Base-by-base conservation (phyloP, 2,113 vertebrate genomes). In the Ammodytes marinus region DNA sequence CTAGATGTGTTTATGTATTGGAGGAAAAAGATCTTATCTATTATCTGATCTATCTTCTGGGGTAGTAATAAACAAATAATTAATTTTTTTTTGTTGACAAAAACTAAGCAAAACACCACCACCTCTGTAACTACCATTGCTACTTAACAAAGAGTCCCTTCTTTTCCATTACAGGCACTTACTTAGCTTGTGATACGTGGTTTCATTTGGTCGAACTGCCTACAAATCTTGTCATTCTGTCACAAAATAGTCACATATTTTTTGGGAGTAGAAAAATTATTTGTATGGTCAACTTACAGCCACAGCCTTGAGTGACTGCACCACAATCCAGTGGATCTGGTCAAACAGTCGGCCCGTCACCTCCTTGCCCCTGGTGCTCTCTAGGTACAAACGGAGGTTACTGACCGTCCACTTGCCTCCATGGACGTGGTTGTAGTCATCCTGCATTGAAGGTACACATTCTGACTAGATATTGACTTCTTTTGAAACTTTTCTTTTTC, bases 361-460 rank as follows among this genome's bases (percentile, higher is more conserved):
- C 72, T 98, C 97, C 86, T 94, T 96, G 61, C 98, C 98, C 19
- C 97, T 95, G 39, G 98, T 99, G 95, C 98, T 99, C 94, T 99
- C 98, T 82, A 99, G 93, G 89, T 99, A 99, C 52, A 99, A 93
- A 8, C 97, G 96, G 73, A 99, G 93, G 90, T 99, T 99, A 85
- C 92, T 97, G 87, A 99, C 97, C 0, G 97, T 98, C 98, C 98
- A 99, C 91, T 99, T 99, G 70, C 98, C 98, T 40, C 98, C 98
- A 0, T 99, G 98, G 74, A 99, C 97, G 15, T 98, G 97, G 89
- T 99, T 99, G 93, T 99, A 99, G 88, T 99, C 98, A 54, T 99
- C 98, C 98, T 99, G 93, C n/a, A 60, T 61, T 77, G 52, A 76
- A 59, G 69, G 74, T 27, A 85, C 46, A 79, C n/a, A 83, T 15